These are phyloP conservation scores for Hyposmocoma kahamanoa DNA, from an alignment of 1,140 invertebrate species.

Conservation along the genomic window DNA sequence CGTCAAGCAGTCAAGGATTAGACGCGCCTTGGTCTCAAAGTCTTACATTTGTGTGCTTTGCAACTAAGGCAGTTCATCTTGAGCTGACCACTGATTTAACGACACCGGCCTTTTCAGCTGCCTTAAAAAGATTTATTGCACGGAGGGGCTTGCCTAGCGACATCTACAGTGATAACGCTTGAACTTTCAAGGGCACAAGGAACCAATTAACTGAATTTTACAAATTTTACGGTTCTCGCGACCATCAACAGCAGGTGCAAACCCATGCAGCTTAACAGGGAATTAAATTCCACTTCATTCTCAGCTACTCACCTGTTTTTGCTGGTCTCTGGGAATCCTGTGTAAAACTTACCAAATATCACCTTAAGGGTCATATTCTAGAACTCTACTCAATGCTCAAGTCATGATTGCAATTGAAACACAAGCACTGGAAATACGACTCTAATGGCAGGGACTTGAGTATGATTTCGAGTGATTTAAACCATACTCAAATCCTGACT, in stretches of 20 bases:
- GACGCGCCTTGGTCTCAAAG: constrained; percentile 7
- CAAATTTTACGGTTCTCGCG: constrained; percentile 2
- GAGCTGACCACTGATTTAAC: not conserved
- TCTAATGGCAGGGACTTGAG: no score
- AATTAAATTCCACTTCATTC: constrained; percentile 16
- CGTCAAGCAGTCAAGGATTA: constrained; percentile 22
- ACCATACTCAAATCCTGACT: no score
- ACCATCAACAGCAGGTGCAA: not conserved
- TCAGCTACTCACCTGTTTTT: not conserved
- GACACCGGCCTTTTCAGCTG: constrained; percentile 41
- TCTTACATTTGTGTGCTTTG: constrained; percentile 7
- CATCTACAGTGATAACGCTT: constrained; percentile 43
- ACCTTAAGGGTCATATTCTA: not conserved
- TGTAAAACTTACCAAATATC: not conserved
- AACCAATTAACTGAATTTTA: constrained; percentile 5
- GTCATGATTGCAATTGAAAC: no score
- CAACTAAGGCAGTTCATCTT: not conserved
- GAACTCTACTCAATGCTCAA: no score
- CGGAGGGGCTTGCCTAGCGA: constrained; percentile 32
- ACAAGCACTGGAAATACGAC: no score
- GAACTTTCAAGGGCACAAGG: constrained; percentile 35
- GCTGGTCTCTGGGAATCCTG: not conserved
- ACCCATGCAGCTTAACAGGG: not conserved
- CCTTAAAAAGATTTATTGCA: constrained; percentile 43
- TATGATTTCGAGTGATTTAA: no score